Evolutionary conservation across 2,888 invertebrate genomes (phyloP), one percentile per base, ranked within the genome.

Genomic region (Linnaemya tessellans): DNA sequence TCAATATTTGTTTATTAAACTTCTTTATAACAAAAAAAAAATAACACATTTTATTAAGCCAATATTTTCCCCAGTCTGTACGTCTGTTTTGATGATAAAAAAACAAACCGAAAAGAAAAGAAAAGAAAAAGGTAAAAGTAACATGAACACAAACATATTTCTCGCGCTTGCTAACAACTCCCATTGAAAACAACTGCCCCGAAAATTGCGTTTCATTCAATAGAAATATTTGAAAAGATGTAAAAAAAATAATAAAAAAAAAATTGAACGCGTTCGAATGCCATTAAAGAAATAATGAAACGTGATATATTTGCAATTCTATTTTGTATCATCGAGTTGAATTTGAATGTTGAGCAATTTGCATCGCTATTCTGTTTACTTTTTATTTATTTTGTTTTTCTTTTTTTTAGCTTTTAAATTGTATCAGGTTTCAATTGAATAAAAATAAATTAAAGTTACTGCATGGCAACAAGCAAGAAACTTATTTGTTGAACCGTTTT

Each of bases 231-330:
- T 15, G 38, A 20, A 38, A 56, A 56, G 38, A 18, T n/a, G 51
- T 10, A 4, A 68, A 68, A 15, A 35, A 49, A 15, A 64, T 54
- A 38, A 30, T 3, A 3, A 68, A 68, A 15, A 49, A 49, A 15
- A 64, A 64, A 38, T 75, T 22, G 38, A 74, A 43, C 22, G 62
- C 35, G 49, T 51, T 74, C 49, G 30, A n/a, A 35, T 41, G 20
- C 9, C 15, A n/a, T 25, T 10, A 20, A 11, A 74, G 43, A 38
- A 49, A 60, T 58, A 60, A 58, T 60, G 46, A 78, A 78, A 78
- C 78, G 78, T 78, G 78, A 70, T 68, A 70, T 78, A 70, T 78
- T 70, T 68, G 68, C 7, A 25, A 68, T 78, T 68, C 60, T 49
- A 49, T 49, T 60, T 68, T 22, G n/a, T 22, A 49, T 46, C 49